Percentiles rank a stretch among this genome's conserved stretches.
These are phyloP conservation scores for Macrophya annulata DNA, from an alignment of 2,888 invertebrate genomes.

Conservation along the genomic window DNA sequence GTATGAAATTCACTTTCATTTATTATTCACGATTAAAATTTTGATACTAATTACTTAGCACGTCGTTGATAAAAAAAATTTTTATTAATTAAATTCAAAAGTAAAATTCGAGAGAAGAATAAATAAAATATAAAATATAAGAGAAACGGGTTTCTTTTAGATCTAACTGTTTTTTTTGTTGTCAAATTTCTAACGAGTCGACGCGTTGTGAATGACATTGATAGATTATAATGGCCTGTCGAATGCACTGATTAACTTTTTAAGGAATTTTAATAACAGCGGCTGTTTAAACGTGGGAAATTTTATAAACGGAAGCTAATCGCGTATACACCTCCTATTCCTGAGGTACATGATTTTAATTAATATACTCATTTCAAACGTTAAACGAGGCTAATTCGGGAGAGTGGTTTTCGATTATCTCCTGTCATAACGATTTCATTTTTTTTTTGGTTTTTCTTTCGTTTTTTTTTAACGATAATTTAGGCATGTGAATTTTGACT, in stretches of 20 bases:
- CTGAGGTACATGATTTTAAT: not conserved
- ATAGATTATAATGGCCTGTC: constrained; percentile 33
- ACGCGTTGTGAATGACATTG: not conserved
- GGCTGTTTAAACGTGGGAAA: not conserved
- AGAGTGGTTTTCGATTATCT: not conserved
- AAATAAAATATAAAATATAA: not conserved
- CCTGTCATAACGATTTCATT: not conserved
- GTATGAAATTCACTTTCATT: not conserved
- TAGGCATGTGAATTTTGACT: not conserved
- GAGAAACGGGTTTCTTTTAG: not conserved
- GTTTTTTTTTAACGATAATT: not conserved
- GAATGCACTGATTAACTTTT: constrained; percentile 4
- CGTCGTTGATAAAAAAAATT: not conserved
- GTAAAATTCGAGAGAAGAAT: not conserved
- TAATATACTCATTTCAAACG: not conserved
- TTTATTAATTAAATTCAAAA: not conserved
- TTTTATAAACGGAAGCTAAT: not conserved
- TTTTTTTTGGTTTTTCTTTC: not conserved
- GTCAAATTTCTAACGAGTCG: not conserved
- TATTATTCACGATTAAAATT: not conserved
- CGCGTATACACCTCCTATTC: not conserved
- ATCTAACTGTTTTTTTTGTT: not conserved
- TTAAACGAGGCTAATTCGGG: not conserved
- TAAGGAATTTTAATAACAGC: not conserved
- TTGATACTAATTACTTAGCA: not conserved